phyloP scores from a whole-genome alignment of 2,113 vertebrate genomes.

The Coregonus clupeaformis region DNA sequence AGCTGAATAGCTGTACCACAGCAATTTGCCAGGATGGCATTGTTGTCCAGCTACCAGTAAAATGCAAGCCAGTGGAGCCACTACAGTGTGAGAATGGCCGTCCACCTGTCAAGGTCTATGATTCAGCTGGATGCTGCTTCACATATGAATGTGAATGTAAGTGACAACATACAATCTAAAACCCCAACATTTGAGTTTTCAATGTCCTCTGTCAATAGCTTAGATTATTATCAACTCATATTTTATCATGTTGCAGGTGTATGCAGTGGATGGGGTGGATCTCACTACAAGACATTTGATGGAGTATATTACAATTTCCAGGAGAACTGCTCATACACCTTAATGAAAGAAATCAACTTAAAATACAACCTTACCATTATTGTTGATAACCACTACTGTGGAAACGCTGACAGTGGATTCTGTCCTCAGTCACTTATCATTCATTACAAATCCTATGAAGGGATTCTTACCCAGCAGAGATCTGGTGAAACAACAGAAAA shows the following conservation, averaged over 20 bases:
- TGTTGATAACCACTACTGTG: slow-evolving; percentile 75
- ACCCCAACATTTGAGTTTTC: background rate
- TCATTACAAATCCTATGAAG: slow-evolving; percentile 65
- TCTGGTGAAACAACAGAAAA: slow-evolving; percentile 57
- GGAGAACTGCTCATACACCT: slow-evolving; percentile 83
- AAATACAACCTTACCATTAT: slow-evolving; percentile 78
- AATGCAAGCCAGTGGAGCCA: slow-evolving; percentile 60
- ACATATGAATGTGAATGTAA: slow-evolving; percentile 87
- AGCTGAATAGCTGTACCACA: slow-evolving; percentile 75
- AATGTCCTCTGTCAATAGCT: background rate
- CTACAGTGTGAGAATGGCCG: slow-evolving; percentile 78
- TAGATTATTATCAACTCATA: background rate
- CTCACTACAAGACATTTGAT: slow-evolving; percentile 87
- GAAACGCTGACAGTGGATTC: slow-evolving; percentile 61
- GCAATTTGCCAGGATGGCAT: slow-evolving; percentile 74
- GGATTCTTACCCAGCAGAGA: slow-evolving; percentile 70
- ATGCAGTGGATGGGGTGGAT: slow-evolving; percentile 81
- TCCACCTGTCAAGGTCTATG: slow-evolving; percentile 62
- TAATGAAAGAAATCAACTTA: slow-evolving; percentile 82
- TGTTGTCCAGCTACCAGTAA: slow-evolving; percentile 19
- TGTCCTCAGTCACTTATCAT: slow-evolving; percentile 78
- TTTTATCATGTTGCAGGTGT: slow-evolving; percentile 74
- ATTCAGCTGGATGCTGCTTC: slow-evolving; percentile 78
- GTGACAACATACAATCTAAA: slow-evolving; percentile 34
- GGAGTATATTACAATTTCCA: slow-evolving; percentile 81